A percentile compares a stretch with the other conserved stretches of the same genome.
Conservation (phyloP, 1,140 invertebrate species). For the Apis mellifera region Amel_HAv3.1 CM009937.2:9707001-9707500, state of each 20-base stretch:
- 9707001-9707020: no score
- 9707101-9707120: constrained; percentile 3
- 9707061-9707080: not conserved
- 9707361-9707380: constrained; percentile 10
- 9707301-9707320: not conserved
- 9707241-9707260: constrained; percentile 58
- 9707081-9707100: not conserved
- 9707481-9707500: constrained; percentile 25
- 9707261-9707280: constrained; percentile 43
- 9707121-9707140: not conserved
- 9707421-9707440: not conserved
- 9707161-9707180: constrained; percentile 54
- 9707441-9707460: not conserved
- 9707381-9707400: constrained; percentile 36
- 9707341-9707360: constrained; percentile 45
- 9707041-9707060: not conserved
- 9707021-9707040: no score
- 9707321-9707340: constrained; percentile 25
- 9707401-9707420: constrained; percentile 15
- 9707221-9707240: constrained; percentile 8
- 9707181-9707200: constrained; percentile 22
- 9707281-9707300: constrained; percentile 29
- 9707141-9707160: not conserved
- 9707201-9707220: constrained; percentile 43
- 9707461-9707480: not conserved